Base-by-base conservation (phyloP, 2,888 invertebrate species). In the Epirrhoe alternata region DNA sequence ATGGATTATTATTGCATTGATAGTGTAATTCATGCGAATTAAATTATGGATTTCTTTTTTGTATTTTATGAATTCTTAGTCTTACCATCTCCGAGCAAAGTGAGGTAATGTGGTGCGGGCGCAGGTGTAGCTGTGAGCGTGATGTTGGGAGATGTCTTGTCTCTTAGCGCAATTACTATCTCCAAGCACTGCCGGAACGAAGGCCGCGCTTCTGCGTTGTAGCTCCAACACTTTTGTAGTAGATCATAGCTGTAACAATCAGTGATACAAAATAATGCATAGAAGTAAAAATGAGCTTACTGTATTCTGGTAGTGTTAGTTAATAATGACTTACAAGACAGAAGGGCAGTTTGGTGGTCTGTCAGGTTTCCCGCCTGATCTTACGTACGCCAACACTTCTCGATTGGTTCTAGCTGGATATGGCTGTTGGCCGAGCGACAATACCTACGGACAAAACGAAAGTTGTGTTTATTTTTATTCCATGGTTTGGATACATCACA, bases 371-470 rank as follows among this genome's bases (percentile, higher is more conserved):
- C 98, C 98, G 0, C 98, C 98, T 3, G 96, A 95, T 70, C 97
- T 95, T 7, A 99, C 98, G 86, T 97, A 97, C 76, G 97, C 96
- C 65, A 99, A 90, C 31, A 99, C 99, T 86, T 99, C 98, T 12
- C 97, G 94, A 91, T 99, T 99, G 66, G 97, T 97, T 70, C 97
- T 94, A 8, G 98, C 98, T 6, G 97, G 98, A 90, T 99, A 99
- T 0, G 99, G 99, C 84, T 99, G 98, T 83, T 98, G 98, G 0
- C 99, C 99, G 57, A 99, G 90, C 0, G 99, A 98, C 83, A 99
- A 95, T 55, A 99, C 97, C 90, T 90, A 74, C 12, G 47, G 62
- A 57, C 14, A 53, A 50, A 10, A 61, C 5, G 60, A 51, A 64
- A 47, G 45, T 38, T 35, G 6, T n/a, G n/a, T n/a, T n/a, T n/a